Evolutionary conservation across 2,888 invertebrate genomes (phyloP).

Genomic region (Cynaeus angustus): DNA sequence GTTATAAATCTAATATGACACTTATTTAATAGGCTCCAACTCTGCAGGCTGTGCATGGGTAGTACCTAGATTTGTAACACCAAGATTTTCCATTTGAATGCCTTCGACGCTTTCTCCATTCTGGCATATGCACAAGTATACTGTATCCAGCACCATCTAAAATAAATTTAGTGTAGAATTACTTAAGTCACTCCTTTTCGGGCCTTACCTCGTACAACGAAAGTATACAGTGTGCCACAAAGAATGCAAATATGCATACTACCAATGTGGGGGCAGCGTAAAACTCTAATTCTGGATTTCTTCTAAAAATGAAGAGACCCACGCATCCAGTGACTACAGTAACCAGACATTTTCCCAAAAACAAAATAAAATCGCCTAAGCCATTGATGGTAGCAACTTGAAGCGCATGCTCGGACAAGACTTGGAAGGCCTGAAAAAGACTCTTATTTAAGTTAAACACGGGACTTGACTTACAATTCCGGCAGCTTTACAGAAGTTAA

Average conservation of each 20-base stretch:
- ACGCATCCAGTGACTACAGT: conserved; percentile 88
- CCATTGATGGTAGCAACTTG: conserved; percentile 95
- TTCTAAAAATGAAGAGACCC: conserved; percentile 84
- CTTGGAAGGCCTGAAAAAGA: conserved; percentile 84
- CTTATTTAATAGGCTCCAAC: conserved; percentile 71
- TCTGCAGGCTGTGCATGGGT: conserved; percentile 64
- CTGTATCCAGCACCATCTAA: conserved; percentile 94
- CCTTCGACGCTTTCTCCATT: conserved; percentile 87
- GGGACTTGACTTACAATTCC: conserved; percentile 77
- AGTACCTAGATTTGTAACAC: conserved; percentile 69
- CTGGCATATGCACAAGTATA: conserved; percentile 95
- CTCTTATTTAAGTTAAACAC: conserved; percentile 14
- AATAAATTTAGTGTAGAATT: conserved; percentile 51
- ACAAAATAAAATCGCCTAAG: conserved; percentile 93
- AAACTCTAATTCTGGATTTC: conserved; percentile 84
- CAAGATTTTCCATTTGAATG: conserved; percentile 91
- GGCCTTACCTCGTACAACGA: conserved; percentile 90
- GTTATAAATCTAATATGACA: neutral
- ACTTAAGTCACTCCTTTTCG: neutral
- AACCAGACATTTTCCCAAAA: conserved; percentile 89
- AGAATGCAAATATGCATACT: conserved; percentile 89
- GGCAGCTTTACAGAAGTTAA: conserved; percentile 92
- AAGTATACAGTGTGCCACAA: conserved; percentile 94
- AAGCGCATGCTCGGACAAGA: conserved; percentile 86
- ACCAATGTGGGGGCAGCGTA: conserved; percentile 90